phyloP scores from a whole-genome alignment of 2,113 vertebrate species.

The human region GRCh38 chr3:161910001-161910500 shows the following conservation, averaged over 20 bases:
- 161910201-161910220: slow-evolving; percentile 46
- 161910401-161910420: background rate
- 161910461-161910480: background rate
- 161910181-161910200: slow-evolving; percentile 8
- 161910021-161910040: background rate
- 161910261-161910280: background rate
- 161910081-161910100: background rate
- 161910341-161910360: background rate
- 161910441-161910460: background rate
- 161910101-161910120: background rate
- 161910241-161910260: background rate
- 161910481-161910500: background rate
- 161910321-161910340: background rate
- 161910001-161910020: background rate
- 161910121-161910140: background rate
- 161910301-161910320: background rate
- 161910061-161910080: background rate
- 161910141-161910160: slow-evolving; percentile 60
- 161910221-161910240: slow-evolving; percentile 33
- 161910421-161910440: slow-evolving; percentile 34
- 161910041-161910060: background rate
- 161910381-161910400: background rate
- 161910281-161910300: slow-evolving; percentile 29
- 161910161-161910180: slow-evolving; percentile 15
- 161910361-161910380: background rate